Evolutionary conservation across 2,888 invertebrate genomes (phyloP).

Genomic region (Glaucopsyche alexis): DNA sequence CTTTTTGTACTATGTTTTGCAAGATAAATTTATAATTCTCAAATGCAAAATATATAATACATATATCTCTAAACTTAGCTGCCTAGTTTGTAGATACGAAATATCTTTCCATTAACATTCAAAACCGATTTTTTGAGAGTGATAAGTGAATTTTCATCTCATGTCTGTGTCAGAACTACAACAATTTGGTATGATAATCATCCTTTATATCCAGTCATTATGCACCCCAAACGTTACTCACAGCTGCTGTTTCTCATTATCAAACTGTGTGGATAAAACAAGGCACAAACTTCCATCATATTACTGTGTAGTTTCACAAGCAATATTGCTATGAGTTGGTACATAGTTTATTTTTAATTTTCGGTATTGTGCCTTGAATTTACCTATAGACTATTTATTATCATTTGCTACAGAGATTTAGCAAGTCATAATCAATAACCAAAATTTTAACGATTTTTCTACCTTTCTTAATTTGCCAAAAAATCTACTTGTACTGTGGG

Average conservation of each 20-base stretch:
- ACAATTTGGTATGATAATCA: conserved; percentile 19
- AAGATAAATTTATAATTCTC: not conserved
- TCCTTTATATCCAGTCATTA: conserved; percentile 20
- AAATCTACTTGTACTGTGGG: not conserved
- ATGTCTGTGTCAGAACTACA: not conserved
- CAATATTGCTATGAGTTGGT: not conserved
- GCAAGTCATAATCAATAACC: conserved; percentile 24
- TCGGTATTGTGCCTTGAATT: conserved; percentile 2
- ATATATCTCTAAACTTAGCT: not conserved
- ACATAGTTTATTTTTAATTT: not conserved
- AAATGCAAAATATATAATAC: not conserved
- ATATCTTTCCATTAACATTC: too few species aligned
- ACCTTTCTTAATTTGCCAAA: not conserved
- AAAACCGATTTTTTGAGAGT: not conserved
- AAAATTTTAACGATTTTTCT: not conserved
- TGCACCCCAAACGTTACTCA: conserved; percentile 22
- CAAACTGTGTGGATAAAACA: conserved; percentile 26
- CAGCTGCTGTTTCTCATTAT: conserved; percentile 29
- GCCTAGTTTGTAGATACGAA: not conserved
- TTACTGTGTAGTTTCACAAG: not conserved
- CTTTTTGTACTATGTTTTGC: conserved; percentile 1
- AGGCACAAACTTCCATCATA: conserved; percentile 5
- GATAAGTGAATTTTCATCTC: not conserved
- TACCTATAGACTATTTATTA: conserved; percentile 1
- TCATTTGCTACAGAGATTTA: not conserved